Evolutionary conservation across 2,113 vertebrate genomes (phyloP).

Genomic region (Speoplatyrhinus poulsoni): DNA sequence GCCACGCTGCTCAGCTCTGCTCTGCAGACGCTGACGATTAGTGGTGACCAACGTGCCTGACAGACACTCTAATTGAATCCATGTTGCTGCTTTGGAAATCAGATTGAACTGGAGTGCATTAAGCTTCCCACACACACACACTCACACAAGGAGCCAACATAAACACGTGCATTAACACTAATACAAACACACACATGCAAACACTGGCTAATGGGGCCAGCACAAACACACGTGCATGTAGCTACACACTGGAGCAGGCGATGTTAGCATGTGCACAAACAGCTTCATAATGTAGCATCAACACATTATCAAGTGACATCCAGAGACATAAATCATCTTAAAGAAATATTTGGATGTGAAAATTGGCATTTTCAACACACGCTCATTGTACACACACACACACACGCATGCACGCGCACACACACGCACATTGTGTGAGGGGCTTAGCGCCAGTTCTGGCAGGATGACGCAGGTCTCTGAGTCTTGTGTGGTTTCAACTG

Average conservation of each 20-base stretch:
- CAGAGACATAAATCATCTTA: too few relatives aligned
- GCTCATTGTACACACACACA: slow-evolving; percentile 10
- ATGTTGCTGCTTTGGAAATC: background rate
- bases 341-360: background rate
- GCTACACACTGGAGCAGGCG: too few relatives aligned
- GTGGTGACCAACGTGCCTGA: background rate
- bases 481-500: background rate
- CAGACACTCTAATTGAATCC: background rate
- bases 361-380: background rate
- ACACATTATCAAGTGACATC: background rate
- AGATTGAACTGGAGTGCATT: background rate
- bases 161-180: background rate
- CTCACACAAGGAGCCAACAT: background rate
- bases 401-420: slow-evolving; percentile 4
- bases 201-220: too few relatives aligned
- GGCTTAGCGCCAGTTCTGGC: background rate
- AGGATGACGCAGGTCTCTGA: background rate
- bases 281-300: background rate
- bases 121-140: background rate
- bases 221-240: background rate
- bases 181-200: background rate
- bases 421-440: background rate
- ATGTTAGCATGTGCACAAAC: background rate
- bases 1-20: background rate
- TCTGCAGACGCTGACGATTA: background rate